Conservation (phyloP, 2,888 invertebrate species). For the Bombylius major region DNA sequence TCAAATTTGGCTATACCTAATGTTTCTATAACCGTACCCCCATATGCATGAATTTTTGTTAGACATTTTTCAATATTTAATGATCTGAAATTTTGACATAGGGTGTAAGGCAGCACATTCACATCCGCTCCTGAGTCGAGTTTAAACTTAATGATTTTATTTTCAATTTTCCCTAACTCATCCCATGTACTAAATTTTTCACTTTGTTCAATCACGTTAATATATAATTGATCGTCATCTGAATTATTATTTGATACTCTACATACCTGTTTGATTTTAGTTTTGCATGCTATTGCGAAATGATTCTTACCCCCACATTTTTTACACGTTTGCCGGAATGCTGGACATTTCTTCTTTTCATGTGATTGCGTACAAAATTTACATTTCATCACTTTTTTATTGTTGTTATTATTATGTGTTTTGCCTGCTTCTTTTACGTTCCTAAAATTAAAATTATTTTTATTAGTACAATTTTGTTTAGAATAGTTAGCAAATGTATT, state of each 20-base stretch:
- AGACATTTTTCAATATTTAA: background rate
- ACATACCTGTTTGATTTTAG: background rate
- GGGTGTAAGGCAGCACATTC: background rate
- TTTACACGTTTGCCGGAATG: background rate
- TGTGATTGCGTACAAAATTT: too few relatives aligned
- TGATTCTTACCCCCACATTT: background rate
- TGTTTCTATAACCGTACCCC: background rate
- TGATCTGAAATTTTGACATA: background rate
- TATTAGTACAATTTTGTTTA: too few relatives aligned
- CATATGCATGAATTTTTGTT: background rate
- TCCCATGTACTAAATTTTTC: background rate
- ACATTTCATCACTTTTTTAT: too few relatives aligned
- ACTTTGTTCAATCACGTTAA: too few relatives aligned
- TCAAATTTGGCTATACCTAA: background rate
- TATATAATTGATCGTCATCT: too few relatives aligned
- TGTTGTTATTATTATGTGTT: too few relatives aligned
- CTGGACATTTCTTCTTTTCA: background rate
- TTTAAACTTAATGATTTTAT: background rate
- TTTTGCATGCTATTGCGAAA: background rate
- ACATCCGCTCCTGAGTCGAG: background rate
- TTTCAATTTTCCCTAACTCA: background rate
- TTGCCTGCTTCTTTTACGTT: too few relatives aligned
- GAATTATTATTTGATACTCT: background rate
- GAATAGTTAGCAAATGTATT: too few relatives aligned
- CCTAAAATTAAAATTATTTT: too few relatives aligned